Percentiles rank a stretch among this genome's conserved stretches.
These are phyloP conservation scores for Sinodicranocentrus sp. DNA, from an alignment of 2,888 invertebrate genomes.

Conservation along the genomic window DNA sequence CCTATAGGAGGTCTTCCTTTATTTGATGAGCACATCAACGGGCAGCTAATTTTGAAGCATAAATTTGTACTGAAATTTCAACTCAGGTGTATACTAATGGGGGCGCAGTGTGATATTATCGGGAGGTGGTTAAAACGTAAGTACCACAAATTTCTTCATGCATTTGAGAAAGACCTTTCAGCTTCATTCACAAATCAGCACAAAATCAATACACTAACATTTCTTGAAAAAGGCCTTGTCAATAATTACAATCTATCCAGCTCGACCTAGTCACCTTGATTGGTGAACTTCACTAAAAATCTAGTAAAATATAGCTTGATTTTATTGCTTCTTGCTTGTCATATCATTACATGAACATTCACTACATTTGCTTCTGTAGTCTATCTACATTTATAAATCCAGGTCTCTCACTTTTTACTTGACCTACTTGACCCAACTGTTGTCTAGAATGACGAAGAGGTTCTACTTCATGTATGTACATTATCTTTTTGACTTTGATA, in stretches of 20 bases:
- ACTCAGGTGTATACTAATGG: constrained; percentile 63
- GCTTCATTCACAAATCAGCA: neutral
- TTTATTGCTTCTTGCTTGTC: neutral
- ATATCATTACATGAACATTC: neutral
- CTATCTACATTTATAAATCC: neutral
- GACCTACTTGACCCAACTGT: too few relatives aligned
- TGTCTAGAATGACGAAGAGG: too few relatives aligned
- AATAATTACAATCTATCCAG: neutral
- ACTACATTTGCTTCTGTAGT: neutral
- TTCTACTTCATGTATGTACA: too few relatives aligned
- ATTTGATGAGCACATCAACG: constrained; percentile 69
- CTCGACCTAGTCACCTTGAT: constrained; percentile 11
- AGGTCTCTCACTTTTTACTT: too few relatives aligned
- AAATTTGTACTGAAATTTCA: constrained; percentile 69
- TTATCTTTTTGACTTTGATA: too few relatives aligned
- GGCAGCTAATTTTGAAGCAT: constrained; percentile 63
- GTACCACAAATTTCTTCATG: too few relatives aligned
- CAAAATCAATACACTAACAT: neutral
- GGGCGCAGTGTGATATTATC: constrained; percentile 66
- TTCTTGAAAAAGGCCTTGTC: neutral
- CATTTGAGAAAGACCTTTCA: neutral
- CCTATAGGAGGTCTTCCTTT: constrained; percentile 65
- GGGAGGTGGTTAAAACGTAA: constrained; percentile 71
- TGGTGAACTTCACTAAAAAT: neutral
- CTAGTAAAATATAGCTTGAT: constrained; percentile 1